These are phyloP conservation scores for Taenaris catops DNA, from an alignment of 2,888 invertebrate genomes.

Conservation along the genomic window DNA sequence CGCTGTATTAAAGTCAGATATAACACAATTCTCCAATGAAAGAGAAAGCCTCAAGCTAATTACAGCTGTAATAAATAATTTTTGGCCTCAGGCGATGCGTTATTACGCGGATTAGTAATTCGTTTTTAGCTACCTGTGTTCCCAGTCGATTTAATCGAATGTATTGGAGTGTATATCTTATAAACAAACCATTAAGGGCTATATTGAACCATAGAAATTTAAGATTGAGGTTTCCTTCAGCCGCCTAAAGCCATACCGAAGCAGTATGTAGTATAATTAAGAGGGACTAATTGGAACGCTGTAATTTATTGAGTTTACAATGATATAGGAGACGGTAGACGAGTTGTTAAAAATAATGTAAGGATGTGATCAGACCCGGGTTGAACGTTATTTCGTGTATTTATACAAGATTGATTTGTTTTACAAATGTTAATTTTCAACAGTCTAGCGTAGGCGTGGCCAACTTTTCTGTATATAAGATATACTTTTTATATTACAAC, in stretches of 20 bases:
- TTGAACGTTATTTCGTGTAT: no score
- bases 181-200: not conserved
- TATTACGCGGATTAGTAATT: slow-evolving; percentile 64
- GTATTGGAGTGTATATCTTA: slow-evolving; percentile 5
- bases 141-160: slow-evolving; percentile 28
- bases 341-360: no score
- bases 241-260: slow-evolving; percentile 30
- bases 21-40: no score
- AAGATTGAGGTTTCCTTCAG: slow-evolving; percentile 41
- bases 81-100: slow-evolving; percentile 38
- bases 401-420: no score
- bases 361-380: no score
- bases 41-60: slow-evolving; percentile 28
- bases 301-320: slow-evolving; percentile 20
- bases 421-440: no score
- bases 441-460: no score
- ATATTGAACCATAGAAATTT: not conserved
- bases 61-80: slow-evolving; percentile 32
- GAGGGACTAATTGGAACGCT: slow-evolving; percentile 23
- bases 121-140: slow-evolving; percentile 67
- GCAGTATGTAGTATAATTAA: slow-evolving; percentile 22
- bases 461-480: no score
- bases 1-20: no score
- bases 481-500: no score
- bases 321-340: no score